phyloP scores from a whole-genome alignment of 2,888 invertebrate species.

The Sphaeridia pumilis region DNA sequence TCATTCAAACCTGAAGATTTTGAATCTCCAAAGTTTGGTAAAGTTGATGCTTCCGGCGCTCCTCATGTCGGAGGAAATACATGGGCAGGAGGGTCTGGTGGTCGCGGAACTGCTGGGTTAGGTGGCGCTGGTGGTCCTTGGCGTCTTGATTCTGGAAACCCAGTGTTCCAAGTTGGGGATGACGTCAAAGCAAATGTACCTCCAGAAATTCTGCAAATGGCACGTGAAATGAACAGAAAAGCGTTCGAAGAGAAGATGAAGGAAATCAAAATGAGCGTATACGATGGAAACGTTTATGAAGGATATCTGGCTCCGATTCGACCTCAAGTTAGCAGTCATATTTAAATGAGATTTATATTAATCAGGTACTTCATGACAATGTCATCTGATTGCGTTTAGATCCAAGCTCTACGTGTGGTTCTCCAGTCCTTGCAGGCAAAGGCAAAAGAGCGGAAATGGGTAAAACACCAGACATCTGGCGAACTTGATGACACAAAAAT shows the following conservation, averaged over 20 bases:
- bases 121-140: constrained; percentile 96
- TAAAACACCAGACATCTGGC: constrained; percentile 83
- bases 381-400: constrained; percentile 40
- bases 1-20: constrained; percentile 43
- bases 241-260: constrained; percentile 74
- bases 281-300: constrained; percentile 76
- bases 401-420: constrained; percentile 74
- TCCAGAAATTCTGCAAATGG: constrained; percentile 74
- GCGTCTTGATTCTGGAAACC: constrained; percentile 82
- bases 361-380: neutral
- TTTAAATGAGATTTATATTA: neutral
- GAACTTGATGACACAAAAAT: constrained; percentile 90
- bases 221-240: constrained; percentile 82
- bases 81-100: constrained; percentile 48
- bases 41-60: constrained; percentile 73
- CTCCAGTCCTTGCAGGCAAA: constrained; percentile 79
- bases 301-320: constrained; percentile 65
- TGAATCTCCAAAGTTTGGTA: constrained; percentile 78
- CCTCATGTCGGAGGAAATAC: constrained; percentile 95
- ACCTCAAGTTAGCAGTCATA: constrained; percentile 51
- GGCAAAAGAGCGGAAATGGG: constrained; percentile 88
- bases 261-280: constrained; percentile 90
- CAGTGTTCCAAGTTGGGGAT: constrained; percentile 83
- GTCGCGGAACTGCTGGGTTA: constrained; percentile 56
- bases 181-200: constrained; percentile 82